A percentile compares a stretch with the other conserved stretches of the same genome.
Evolutionary conservation across 2,113 vertebrate species (phyloP).

Genomic region (Myotis lucifugus): DNA sequence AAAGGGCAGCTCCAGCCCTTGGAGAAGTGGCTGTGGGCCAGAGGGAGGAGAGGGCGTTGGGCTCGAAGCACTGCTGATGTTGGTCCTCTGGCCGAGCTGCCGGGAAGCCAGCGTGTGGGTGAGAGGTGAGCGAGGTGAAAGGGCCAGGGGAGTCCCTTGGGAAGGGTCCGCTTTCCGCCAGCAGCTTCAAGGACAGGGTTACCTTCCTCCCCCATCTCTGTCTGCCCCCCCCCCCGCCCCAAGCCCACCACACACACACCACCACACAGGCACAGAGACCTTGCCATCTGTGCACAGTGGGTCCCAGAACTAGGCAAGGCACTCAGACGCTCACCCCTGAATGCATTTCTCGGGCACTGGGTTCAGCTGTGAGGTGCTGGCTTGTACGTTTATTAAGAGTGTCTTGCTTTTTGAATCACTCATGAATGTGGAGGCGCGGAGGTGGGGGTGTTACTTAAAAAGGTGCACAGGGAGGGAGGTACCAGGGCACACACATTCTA

Average conservation of each 20-base stretch:
- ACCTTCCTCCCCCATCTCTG: too few species aligned
- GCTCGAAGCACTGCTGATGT: conserved; percentile 35
- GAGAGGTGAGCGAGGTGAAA: conserved; percentile 62
- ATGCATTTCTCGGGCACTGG: neutral
- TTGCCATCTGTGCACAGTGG: neutral
- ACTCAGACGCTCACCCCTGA: neutral
- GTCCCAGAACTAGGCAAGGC: fast-evolving
- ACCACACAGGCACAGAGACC: neutral
- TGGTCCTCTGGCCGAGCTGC: neutral
- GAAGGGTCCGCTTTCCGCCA: neutral
- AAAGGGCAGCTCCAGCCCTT: conserved; percentile 33
- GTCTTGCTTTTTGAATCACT: neutral
- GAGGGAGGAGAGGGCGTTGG: conserved; percentile 8
- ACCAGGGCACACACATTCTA: neutral
- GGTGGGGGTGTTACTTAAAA: neutral
- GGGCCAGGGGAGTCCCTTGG: neutral
- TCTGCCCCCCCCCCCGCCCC: too few species aligned
- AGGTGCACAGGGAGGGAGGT: neutral
- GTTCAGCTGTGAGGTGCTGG: neutral
- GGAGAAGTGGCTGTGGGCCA: conserved; percentile 35
- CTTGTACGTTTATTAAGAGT: neutral
- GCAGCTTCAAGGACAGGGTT: neutral
- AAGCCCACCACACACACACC: neutral
- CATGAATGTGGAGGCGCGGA: neutral
- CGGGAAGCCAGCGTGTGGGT: conserved; percentile 35